A percentile compares a stretch with the other conserved stretches of the same genome.
Evolutionary conservation across 2,888 invertebrate genomes (phyloP).

Genomic region (Acronicta leporina): DNA sequence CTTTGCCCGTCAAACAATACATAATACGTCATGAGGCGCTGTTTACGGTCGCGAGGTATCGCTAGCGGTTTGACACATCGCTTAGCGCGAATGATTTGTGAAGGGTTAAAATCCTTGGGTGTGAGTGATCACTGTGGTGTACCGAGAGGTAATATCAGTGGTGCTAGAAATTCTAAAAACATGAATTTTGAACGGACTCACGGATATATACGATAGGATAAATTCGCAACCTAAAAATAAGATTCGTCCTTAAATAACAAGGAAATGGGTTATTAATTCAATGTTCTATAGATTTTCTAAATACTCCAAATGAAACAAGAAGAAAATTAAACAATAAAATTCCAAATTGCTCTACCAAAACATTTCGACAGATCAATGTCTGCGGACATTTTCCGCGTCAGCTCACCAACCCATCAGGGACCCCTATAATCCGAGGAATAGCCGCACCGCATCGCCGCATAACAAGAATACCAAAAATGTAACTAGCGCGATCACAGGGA

Average conservation of each 20-base stretch:
- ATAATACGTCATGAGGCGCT: constrained; percentile 80
- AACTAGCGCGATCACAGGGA: constrained; percentile 76
- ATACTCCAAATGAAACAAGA: too few relatives aligned
- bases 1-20: constrained; percentile 75
- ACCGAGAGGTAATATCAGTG: constrained; percentile 14
- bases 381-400: constrained; percentile 43
- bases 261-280: too few relatives aligned
- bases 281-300: too few relatives aligned
- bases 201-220: background rate
- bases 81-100: constrained; percentile 84
- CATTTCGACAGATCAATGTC: constrained; percentile 43
- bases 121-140: constrained; percentile 51
- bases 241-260: too few relatives aligned
- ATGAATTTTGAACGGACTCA: background rate
- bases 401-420: constrained; percentile 32
- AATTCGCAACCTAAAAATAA: too few relatives aligned
- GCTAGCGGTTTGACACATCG: constrained; percentile 81
- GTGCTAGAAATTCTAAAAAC: constrained; percentile 33
- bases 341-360: background rate
- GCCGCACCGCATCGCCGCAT: constrained; percentile 65
- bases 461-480: constrained; percentile 80
- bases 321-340: too few relatives aligned
- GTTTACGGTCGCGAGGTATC: constrained; percentile 83
- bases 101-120: constrained; percentile 69
- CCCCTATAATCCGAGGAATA: constrained; percentile 54